Conservation (phyloP, 2,113 vertebrate genomes). For the Acanthisitta chloris region DNA sequence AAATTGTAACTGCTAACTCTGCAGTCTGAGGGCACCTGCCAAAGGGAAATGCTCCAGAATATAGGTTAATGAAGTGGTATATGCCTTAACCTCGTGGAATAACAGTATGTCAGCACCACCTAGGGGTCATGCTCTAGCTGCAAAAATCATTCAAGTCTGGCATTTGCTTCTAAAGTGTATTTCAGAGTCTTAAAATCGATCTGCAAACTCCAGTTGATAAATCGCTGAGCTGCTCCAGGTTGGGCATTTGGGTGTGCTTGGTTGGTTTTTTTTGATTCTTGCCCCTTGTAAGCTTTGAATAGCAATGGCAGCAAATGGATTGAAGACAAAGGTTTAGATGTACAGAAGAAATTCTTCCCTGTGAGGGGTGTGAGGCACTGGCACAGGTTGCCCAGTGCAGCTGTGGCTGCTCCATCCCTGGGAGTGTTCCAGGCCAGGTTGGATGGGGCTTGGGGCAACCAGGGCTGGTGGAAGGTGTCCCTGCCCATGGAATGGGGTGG, state of each 20-base stretch:
- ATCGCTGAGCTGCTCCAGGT: background rate
- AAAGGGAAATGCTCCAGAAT: background rate
- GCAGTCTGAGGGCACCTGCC: background rate
- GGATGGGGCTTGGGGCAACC: background rate
- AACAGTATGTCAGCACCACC: slow-evolving; percentile 27
- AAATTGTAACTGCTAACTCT: background rate
- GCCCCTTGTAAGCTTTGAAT: background rate
- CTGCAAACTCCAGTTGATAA: background rate
- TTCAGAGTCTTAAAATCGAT: background rate
- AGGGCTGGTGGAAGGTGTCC: background rate
- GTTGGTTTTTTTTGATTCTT: background rate
- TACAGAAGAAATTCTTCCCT: background rate
- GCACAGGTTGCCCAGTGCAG: background rate
- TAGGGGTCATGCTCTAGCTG: background rate
- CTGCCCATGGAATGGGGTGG: background rate
- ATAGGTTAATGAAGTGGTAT: background rate
- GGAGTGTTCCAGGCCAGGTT: background rate
- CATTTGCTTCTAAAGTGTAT: fast-evolving
- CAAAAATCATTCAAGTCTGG: fast-evolving
- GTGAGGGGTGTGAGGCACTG: background rate
- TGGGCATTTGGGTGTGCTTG: background rate
- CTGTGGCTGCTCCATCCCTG: background rate
- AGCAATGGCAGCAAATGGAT: background rate
- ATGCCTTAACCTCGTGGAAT: background rate
- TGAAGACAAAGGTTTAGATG: background rate